Base-by-base conservation (phyloP, 2,888 invertebrate genomes). In the Drosophila acutilabella region DNA sequence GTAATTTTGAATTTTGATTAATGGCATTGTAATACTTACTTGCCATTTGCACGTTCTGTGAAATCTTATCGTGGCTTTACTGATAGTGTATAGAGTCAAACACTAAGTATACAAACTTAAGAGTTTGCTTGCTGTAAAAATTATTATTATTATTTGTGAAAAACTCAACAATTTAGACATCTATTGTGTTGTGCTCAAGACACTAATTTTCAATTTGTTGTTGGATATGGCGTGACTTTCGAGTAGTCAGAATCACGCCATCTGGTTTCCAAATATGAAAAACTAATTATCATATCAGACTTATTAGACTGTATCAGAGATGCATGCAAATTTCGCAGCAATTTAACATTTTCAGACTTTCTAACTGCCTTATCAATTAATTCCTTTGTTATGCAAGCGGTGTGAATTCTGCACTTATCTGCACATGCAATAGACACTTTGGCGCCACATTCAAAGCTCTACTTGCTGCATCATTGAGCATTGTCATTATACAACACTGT, bases 31-130 rank as follows among this genome's bases (percentile, higher is more conserved):
- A 72, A 67, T 65, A 40, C 13, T 44, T 18, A 47, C 20, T 16
- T 13, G 14, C 42, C 18, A 41, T 56, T 47, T 44, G 62, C 65
- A 59, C 67, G 54, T 66, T 30, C 20, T 67, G 67, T 11, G 65
- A 62, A 85, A 71, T 80, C 85, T 88, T 81, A 83, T 83, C 83
- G 70, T 54, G 18, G 36, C 16, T 33, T 16, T 36, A 36, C 23
- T 74, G 75, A 74, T 74, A 71, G 10, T 42, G 48, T 52, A 40
- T 8, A 58, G 50, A 40, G 23, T 45, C 13, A 47, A 53, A 30
- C 41, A 26, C 11, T 47, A 66, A 64, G 30, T 44, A 18, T 42
- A 59, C 36, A 23, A 26, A 5, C 40, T n/a, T 41, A 47, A 60
- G 38, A 51, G 14, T 16, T 23, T 47, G 48, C 42, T 40, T 64